Percentiles rank a stretch among this genome's conserved stretches.
Evolutionary conservation across 2,797 vertebrate species (phyloP).

Genomic region (Hylomyscus alleni): DNA sequence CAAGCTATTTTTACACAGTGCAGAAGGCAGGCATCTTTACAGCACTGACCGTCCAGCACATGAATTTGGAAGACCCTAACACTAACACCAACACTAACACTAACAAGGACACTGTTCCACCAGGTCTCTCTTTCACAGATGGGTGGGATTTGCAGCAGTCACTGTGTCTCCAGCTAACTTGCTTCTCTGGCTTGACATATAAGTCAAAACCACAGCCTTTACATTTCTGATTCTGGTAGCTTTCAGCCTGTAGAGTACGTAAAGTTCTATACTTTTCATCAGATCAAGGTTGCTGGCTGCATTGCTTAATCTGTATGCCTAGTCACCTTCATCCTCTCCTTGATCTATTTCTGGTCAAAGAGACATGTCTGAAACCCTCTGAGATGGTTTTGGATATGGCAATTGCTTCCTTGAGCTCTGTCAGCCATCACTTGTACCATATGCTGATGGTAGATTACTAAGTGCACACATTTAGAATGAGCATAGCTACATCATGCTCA

Average conservation of each 20-base stretch:
- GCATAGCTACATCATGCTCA: not conserved
- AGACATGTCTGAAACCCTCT: not conserved
- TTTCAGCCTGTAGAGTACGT: not conserved
- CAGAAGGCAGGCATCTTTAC: not conserved
- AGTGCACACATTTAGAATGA: not conserved
- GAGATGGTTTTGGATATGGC: not conserved
- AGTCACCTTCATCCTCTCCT: not conserved
- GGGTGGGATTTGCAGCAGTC: not conserved
- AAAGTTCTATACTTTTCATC: not conserved
- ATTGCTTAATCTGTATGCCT: not conserved
- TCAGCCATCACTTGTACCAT: not conserved
- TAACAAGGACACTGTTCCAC: not conserved
- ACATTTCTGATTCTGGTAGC: not conserved
- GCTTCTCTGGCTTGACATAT: constrained; percentile 17
- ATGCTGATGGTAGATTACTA: not conserved
- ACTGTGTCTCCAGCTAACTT: not conserved
- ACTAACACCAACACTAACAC: not conserved
- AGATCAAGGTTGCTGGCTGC: not conserved
- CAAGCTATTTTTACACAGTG: not conserved
- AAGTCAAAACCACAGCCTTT: not conserved
- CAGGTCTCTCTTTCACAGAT: not conserved
- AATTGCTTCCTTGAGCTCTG: not conserved
- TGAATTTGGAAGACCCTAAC: not conserved
- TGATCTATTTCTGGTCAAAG: not conserved
- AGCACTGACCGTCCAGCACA: not conserved